phyloP scores from a whole-genome alignment of 2,797 vertebrate genomes.

The Sebastes elongatus region DNA sequence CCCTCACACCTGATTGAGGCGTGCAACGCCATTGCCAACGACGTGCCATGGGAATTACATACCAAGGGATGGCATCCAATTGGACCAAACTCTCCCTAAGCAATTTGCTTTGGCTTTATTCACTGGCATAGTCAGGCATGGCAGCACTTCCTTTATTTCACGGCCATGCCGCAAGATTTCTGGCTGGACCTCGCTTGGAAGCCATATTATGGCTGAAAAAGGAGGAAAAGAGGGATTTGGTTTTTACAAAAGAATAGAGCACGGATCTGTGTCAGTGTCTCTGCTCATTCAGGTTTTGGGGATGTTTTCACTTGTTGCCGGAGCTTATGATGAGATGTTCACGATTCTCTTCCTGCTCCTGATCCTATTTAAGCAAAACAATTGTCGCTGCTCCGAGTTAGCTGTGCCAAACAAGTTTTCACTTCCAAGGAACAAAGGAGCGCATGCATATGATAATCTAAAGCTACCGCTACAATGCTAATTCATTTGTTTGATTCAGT shows the following conservation, averaged over 20 bases:
- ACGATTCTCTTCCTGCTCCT: slow-evolving; percentile 66
- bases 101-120: slow-evolving; percentile 84
- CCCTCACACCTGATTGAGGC: slow-evolving; percentile 84
- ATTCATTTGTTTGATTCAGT: slow-evolving; percentile 37
- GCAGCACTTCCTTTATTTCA: slow-evolving; percentile 78
- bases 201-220: slow-evolving; percentile 72
- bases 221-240: slow-evolving; percentile 76
- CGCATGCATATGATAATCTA: slow-evolving; percentile 56
- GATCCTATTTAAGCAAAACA: slow-evolving; percentile 77
- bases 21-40: slow-evolving; percentile 78
- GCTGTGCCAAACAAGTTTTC: slow-evolving; percentile 77
- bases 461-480: slow-evolving; percentile 59
- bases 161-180: slow-evolving; percentile 77
- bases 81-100: slow-evolving; percentile 84
- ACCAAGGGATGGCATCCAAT: slow-evolving; percentile 84
- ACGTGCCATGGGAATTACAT: slow-evolving; percentile 82
- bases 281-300: slow-evolving; percentile 73
- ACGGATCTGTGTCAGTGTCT: slow-evolving; percentile 73
- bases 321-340: slow-evolving; percentile 72
- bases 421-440: slow-evolving; percentile 68
- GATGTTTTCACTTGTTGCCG: slow-evolving; percentile 75
- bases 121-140: slow-evolving; percentile 80
- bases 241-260: slow-evolving; percentile 77
- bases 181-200: slow-evolving; percentile 83
- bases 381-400: slow-evolving; percentile 55